Evolutionary conservation across 2,888 invertebrate genomes (phyloP).

Genomic region (Patella pellucida): DNA sequence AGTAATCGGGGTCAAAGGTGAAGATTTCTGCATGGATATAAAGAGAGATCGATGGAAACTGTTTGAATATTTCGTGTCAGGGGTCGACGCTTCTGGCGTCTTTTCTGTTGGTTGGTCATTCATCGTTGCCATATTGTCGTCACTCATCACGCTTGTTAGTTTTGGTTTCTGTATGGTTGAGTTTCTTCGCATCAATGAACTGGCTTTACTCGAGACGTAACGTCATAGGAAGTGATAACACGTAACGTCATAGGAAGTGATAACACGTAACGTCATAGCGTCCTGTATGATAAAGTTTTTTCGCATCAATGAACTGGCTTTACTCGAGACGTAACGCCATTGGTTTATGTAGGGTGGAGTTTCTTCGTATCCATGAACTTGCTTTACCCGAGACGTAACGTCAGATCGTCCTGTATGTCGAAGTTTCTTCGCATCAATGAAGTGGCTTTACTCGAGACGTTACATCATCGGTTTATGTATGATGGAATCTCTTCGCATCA

Average conservation of each 20-base stretch:
- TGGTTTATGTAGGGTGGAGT: no score
- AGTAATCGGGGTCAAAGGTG: conserved; percentile 40
- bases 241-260: no score
- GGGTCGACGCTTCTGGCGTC: conserved; percentile 33
- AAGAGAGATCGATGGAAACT: conserved; percentile 34
- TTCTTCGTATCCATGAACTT: no score
- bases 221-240: background rate
- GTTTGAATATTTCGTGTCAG: conserved; percentile 30
- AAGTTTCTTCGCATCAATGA: conserved; percentile 38
- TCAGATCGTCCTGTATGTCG: conserved; percentile 40
- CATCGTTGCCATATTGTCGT: conserved; percentile 36
- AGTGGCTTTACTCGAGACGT: conserved; percentile 8
- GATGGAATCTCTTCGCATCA: no score
- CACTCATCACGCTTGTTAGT: conserved; percentile 39
- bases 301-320: conserved; percentile 30
- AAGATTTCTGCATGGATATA: conserved; percentile 37
- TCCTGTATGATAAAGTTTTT: conserved; percentile 41
- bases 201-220: conserved; percentile 3
- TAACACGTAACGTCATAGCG: no score
- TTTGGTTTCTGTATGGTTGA: conserved; percentile 42
- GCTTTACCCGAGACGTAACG: no score
- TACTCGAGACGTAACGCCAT: background rate
- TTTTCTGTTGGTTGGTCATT: conserved; percentile 44
- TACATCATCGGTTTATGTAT: no score
- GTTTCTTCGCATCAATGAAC: conserved; percentile 35